Base-by-base conservation (phyloP, 2,888 invertebrate genomes). In the Carcina quercana region DNA sequence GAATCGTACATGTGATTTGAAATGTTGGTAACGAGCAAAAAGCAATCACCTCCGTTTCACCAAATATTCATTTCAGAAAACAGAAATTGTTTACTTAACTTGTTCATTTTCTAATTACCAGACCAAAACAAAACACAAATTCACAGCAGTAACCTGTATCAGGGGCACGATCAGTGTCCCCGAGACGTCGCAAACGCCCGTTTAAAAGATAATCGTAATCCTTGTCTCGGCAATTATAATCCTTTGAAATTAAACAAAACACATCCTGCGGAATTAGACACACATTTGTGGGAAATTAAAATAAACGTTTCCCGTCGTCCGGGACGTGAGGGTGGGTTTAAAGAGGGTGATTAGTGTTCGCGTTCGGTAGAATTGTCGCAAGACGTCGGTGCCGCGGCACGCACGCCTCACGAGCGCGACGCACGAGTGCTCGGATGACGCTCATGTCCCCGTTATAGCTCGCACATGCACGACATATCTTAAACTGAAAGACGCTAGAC, bases 261-360 rank as follows among this genome's bases (percentile, higher is more conserved):
- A 66, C 64, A 64, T 64, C 58, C 59, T 45, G 43, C 54, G 59
- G 66, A 74, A 76, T 78, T 70, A 76, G 69, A 67, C 63, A 64
- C 61, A 55, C 73, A 64, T 73, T 78, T 75, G 73, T 60, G 67
- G 66, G 48, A 64, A 68, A 74, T 76, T 73, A 75, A 71, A 76
- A 74, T 65, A 70, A 73, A 75, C 68, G 66, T 61, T 71, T 62
- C 53, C 62, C 58, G 58, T 47, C 51, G 47, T 47, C 35, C 40
- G 48, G 52, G 45, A 71, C 74, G 78, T 74, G 76, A 65, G 70
- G 54, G 54, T 59, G 57, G 59, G 53, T 62, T 63, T 69, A 72
- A 70, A 72, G 68, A 61, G 63, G 67, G 70, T 70, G 69, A 76
- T 76, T 73, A 76, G 62, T 54, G 53, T 61, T 53, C 72, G 71